Evolutionary conservation across 2,888 invertebrate species (phyloP).

Genomic region (Athalia cordata): DNA sequence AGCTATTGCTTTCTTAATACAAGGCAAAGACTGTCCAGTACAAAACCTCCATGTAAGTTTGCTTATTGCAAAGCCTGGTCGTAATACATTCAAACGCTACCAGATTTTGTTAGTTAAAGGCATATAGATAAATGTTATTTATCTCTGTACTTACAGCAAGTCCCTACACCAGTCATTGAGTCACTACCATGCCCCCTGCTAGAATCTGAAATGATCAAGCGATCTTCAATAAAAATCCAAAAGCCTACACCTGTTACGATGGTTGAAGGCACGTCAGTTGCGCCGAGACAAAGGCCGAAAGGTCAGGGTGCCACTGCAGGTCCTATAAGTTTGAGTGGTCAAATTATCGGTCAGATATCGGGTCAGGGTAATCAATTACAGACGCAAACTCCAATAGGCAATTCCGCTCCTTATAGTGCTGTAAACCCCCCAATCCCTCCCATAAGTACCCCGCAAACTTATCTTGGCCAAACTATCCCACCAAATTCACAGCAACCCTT

Average conservation of each 20-base stretch:
- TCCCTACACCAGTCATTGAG: conserved; percentile 79
- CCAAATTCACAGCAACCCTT: conserved; percentile 56
- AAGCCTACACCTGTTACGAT: conserved; percentile 73
- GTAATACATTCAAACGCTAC: too few species aligned
- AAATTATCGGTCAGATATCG: conserved; percentile 71
- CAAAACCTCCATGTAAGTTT: conserved; percentile 84
- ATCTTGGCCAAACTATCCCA: conserved; percentile 56
- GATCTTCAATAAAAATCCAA: conserved; percentile 74
- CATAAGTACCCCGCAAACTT: conserved; percentile 60
- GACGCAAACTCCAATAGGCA: conserved; percentile 58
- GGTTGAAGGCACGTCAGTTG: conserved; percentile 86
- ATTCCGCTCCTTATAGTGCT: conserved; percentile 60
- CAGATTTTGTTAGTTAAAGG: too few species aligned
- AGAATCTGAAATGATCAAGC: conserved; percentile 81
- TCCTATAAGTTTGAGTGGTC: conserved; percentile 69
- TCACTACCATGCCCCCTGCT: conserved; percentile 80
- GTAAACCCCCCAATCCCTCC: conserved; percentile 58
- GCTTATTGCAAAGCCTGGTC: too few species aligned
- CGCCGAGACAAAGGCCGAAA: conserved; percentile 89
- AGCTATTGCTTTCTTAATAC: conserved; percentile 82
- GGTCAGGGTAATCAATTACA: conserved; percentile 66
- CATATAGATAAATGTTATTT: neutral
- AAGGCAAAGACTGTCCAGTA: conserved; percentile 85
- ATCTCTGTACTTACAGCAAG: conserved; percentile 76
- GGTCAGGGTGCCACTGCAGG: conserved; percentile 73